phyloP scores from a whole-genome alignment of 1,140 invertebrate species.

The Diploscapter pachys region DNA sequence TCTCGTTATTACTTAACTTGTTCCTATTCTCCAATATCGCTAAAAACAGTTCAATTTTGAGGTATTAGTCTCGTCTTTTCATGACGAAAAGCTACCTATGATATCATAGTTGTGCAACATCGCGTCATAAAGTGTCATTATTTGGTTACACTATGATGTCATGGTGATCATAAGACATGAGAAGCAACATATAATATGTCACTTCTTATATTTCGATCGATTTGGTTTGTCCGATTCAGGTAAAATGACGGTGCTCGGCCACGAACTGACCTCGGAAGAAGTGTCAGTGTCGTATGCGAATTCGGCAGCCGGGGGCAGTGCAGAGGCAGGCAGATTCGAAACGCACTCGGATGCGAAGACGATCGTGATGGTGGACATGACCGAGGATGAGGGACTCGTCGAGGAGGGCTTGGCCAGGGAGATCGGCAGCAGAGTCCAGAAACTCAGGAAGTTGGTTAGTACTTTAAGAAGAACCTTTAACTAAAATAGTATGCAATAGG shows the following conservation, averaged over 20 bases:
- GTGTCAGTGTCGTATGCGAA: conserved; percentile 75
- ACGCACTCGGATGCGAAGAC: conserved; percentile 54
- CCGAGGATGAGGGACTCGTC: conserved; percentile 42
- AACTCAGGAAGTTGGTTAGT: conserved; percentile 74
- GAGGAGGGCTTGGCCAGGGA: conserved; percentile 67
- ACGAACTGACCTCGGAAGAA: conserved; percentile 76
- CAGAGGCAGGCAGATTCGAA: conserved; percentile 61
- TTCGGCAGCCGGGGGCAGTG: conserved; percentile 14
- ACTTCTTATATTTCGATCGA: too few species aligned
- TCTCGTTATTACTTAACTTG: conserved; percentile 1
- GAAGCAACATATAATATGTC: too few species aligned
- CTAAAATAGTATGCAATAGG: conserved; percentile 62
- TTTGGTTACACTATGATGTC: too few species aligned
- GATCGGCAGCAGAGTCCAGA: conserved; percentile 92
- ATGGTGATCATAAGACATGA: too few species aligned
- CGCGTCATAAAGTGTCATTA: too few species aligned
- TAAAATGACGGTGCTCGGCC: conserved; percentile 67
- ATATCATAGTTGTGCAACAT: too few species aligned
- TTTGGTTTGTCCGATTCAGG: conserved; percentile 1
- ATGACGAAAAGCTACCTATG: too few species aligned
- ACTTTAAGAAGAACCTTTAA: neutral
- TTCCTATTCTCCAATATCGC: conserved; percentile 2
- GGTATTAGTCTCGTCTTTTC: too few species aligned
- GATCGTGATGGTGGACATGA: conserved; percentile 52
- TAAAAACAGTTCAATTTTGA: too few species aligned